These are phyloP conservation scores for Ashinkailepas kermadecensis DNA, from an alignment of 2,888 invertebrate genomes.

Conservation along the genomic window DNA sequence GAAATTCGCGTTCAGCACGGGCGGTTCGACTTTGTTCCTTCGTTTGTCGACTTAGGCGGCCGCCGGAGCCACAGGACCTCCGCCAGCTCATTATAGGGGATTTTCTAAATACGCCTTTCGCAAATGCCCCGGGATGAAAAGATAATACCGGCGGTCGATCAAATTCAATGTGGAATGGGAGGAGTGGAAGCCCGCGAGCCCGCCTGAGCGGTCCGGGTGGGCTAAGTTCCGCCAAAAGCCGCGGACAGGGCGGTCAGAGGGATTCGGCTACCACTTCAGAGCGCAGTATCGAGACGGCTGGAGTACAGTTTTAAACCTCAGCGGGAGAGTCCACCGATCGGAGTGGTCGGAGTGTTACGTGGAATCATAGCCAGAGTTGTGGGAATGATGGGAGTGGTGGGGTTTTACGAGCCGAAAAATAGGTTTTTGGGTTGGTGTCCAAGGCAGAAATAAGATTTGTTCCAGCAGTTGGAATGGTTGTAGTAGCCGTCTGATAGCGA, in stretches of 20 bases:
- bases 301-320: not conserved
- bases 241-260: too few relatives aligned
- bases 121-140: slow-evolving; percentile 19
- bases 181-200: not conserved
- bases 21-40: not conserved
- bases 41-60: slow-evolving; percentile 10
- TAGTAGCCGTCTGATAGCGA: too few relatives aligned
- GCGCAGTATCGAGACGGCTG: too few relatives aligned
- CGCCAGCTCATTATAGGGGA: slow-evolving; percentile 8
- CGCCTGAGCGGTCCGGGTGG: not conserved
- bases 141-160: slow-evolving; percentile 15
- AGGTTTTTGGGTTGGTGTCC: too few relatives aligned
- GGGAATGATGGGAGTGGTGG: too few relatives aligned
- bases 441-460: too few relatives aligned
- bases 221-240: not conserved
- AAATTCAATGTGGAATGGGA: not conserved
- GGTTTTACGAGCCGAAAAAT: too few relatives aligned
- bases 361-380: too few relatives aligned
- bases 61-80: not conserved
- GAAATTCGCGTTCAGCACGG: not conserved
- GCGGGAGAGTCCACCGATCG: too few relatives aligned
- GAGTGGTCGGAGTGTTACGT: too few relatives aligned
- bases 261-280: too few relatives aligned
- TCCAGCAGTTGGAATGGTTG: too few relatives aligned
- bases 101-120: slow-evolving; percentile 21